These are phyloP conservation scores for Etheostoma perlongum DNA, from an alignment of 2,797 vertebrate species.

Conservation along the genomic window DNA sequence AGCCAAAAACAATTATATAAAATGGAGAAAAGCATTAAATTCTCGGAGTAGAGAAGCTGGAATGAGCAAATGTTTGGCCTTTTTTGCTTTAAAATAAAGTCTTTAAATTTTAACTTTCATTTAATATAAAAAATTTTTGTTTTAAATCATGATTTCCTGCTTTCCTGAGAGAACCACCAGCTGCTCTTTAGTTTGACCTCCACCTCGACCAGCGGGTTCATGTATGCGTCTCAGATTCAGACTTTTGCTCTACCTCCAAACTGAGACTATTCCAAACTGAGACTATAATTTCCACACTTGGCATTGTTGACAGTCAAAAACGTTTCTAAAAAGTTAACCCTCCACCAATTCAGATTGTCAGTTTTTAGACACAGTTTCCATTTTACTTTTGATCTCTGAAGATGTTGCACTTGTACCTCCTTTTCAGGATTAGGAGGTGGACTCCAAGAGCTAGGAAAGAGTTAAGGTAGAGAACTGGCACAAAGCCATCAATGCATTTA, in stretches of 20 bases:
- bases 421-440: too few relatives aligned
- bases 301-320: neutral
- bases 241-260: conserved; percentile 23
- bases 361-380: neutral
- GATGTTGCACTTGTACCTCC: neutral
- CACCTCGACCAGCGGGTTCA: too few relatives aligned
- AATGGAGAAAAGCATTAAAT: neutral
- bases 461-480: neutral
- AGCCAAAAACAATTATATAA: neutral
- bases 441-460: neutral
- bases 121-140: neutral
- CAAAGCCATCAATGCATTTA: too few relatives aligned
- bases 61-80: neutral
- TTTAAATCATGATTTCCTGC: neutral
- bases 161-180: neutral
- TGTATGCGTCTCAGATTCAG: conserved; percentile 1
- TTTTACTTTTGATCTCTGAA: neutral
- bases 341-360: neutral
- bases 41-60: neutral
- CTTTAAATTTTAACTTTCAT: neutral
- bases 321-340: neutral
- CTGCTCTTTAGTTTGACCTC: too few relatives aligned
- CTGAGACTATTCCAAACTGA: conserved; percentile 15
- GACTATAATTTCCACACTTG: neutral
- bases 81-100: neutral